Conservation (phyloP, 2,797 vertebrate species). For the Alca torda region DNA sequence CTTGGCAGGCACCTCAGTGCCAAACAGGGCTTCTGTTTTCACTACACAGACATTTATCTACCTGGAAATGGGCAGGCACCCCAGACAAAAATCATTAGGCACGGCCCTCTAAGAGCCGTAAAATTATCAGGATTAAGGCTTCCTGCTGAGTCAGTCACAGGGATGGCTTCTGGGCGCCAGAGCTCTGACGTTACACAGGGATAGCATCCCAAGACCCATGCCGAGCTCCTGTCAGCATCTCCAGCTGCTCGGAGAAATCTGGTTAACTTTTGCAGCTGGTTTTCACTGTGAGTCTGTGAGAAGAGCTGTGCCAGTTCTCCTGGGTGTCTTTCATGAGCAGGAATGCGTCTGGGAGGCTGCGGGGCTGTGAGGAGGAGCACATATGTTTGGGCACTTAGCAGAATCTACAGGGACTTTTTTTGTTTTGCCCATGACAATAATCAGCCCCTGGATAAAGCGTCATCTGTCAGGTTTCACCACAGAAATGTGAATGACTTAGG, state of each 20-base stretch:
- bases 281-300: neutral
- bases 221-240: neutral
- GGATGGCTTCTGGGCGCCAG: neutral
- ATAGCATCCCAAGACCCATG: neutral
- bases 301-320: neutral
- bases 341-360: neutral
- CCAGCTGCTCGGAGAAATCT: neutral
- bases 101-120: neutral
- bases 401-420: neutral
- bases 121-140: conserved; percentile 17
- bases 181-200: neutral
- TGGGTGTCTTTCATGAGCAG: neutral
- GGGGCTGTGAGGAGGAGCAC: neutral
- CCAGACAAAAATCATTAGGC: conserved; percentile 26
- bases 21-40: conserved; percentile 6
- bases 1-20: neutral
- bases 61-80: conserved; percentile 28
- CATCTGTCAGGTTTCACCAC: neutral
- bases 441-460: neutral
- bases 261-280: neutral
- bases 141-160: conserved; percentile 24
- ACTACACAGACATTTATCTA: neutral
- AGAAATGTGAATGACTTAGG: conserved; percentile 13
- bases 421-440: conserved; percentile 11
- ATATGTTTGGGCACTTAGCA: neutral